phyloP scores from a whole-genome alignment of 2,888 invertebrate species.

The Scaptomyza polygonia region DNA sequence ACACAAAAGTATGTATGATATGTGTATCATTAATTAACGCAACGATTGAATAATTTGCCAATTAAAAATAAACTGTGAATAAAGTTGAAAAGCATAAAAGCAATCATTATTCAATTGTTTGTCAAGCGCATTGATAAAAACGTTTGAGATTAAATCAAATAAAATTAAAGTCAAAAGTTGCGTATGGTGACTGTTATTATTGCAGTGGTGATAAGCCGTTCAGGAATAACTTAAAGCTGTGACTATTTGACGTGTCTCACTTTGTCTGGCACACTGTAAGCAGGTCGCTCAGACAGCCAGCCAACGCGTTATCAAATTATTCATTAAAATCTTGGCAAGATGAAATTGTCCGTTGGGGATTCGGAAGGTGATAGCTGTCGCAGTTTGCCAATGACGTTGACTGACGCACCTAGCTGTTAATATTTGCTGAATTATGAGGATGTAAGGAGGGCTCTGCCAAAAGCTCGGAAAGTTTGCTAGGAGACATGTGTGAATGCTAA shows the following conservation, averaged over 20 bases:
- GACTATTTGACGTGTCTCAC: conserved; percentile 24
- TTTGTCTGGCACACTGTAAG: conserved; percentile 46
- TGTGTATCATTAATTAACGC: conserved; percentile 8
- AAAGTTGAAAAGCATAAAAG: too few species aligned
- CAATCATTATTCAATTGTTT: too few species aligned
- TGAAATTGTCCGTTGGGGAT: neutral
- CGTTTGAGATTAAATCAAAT: neutral
- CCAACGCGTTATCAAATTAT: conserved; percentile 63
- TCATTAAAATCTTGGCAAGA: conserved; percentile 63
- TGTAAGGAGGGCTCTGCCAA: conserved; percentile 8
- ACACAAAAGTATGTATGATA: conserved; percentile 3
- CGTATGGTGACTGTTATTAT: conserved; percentile 1
- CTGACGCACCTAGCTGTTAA: conserved; percentile 60
- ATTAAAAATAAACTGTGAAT: conserved; percentile 18
- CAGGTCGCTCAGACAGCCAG: conserved; percentile 21
- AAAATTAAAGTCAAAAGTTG: neutral
- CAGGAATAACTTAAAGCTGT: conserved; percentile 3
- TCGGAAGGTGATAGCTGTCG: neutral
- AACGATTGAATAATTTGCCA: conserved; percentile 5
- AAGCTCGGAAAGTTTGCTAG: conserved; percentile 16
- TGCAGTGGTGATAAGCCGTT: conserved; percentile 3
- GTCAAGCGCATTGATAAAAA: neutral
- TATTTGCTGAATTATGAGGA: conserved; percentile 50
- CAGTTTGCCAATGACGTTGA: conserved; percentile 63
- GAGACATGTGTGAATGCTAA: conserved; percentile 47